These are phyloP conservation scores for Unio delphinus DNA, from an alignment of 2,888 invertebrate species.

Conservation along the genomic window DNA sequence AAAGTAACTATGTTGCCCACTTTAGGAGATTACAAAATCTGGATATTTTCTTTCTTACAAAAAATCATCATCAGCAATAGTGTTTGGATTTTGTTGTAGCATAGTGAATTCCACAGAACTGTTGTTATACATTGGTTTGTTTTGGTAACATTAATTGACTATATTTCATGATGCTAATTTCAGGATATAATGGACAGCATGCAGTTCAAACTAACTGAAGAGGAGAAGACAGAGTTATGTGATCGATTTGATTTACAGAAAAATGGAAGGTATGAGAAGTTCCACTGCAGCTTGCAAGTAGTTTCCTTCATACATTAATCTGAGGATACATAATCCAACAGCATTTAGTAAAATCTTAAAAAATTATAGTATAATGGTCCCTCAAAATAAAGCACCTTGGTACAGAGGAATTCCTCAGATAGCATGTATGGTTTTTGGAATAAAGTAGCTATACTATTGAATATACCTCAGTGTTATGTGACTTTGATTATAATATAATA, in stretches of 20 bases:
- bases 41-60: no score
- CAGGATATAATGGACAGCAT: conserved; percentile 51
- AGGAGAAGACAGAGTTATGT: conserved; percentile 44
- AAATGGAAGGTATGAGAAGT: conserved; percentile 44
- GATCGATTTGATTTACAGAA: conserved; percentile 44
- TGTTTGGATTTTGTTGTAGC: no score
- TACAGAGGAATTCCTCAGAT: no score
- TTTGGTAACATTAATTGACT: background rate
- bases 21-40: background rate
- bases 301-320: background rate
- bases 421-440: no score
- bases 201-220: conserved; percentile 43
- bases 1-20: background rate
- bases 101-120: background rate
- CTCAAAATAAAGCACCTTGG: no score
- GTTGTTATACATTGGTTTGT: background rate
- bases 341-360: no score
- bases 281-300: background rate
- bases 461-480: no score
- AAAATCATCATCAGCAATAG: no score
- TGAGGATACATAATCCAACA: background rate
- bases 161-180: conserved; percentile 4
- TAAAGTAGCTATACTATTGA: no score
- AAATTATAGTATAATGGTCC: no score
- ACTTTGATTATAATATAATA: no score